Evolutionary conservation across 2,113 vertebrate genomes (phyloP).

Genomic region (Orthonyx spaldingii): DNA sequence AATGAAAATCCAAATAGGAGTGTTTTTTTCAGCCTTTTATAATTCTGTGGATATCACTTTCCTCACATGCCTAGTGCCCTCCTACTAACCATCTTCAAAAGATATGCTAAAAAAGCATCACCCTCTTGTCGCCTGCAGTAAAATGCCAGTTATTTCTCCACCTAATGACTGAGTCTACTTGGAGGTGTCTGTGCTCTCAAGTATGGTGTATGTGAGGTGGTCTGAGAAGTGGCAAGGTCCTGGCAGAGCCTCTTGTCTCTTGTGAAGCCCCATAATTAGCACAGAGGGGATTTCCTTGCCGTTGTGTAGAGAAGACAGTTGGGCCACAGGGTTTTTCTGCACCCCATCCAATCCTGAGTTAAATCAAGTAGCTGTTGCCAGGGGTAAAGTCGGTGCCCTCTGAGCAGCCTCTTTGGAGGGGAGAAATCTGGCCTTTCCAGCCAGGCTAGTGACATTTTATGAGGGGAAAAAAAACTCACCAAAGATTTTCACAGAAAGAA

Average conservation of each 20-base stretch:
- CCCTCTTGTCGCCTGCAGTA: not conserved
- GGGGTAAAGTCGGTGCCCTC: not conserved
- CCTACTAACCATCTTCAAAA: not conserved
- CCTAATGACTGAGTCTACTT: not conserved
- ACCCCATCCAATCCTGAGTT: not conserved
- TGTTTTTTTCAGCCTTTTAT: not conserved
- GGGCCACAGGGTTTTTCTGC: not conserved
- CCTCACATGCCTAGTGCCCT: not conserved
- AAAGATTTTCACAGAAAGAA: not conserved
- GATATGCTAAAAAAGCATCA: not conserved
- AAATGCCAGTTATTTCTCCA: not conserved
- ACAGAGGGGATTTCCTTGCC: slow-evolving; percentile 40
- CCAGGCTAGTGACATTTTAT: not conserved
- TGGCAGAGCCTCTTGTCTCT: not conserved
- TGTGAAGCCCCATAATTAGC: slow-evolving; percentile 17
- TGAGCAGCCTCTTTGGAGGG: not conserved
- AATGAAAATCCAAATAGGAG: not conserved
- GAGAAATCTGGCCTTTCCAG: not conserved
- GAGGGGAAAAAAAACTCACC: not conserved
- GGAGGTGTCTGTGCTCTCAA: not conserved
- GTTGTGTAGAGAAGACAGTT: not conserved
- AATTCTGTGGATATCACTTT: not conserved
- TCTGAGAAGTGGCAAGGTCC: not conserved
- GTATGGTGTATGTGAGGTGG: not conserved
- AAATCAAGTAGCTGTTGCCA: not conserved